Evolutionary conservation across 2,113 vertebrate species (phyloP).

Genomic region (Bufo bufo): DNA sequence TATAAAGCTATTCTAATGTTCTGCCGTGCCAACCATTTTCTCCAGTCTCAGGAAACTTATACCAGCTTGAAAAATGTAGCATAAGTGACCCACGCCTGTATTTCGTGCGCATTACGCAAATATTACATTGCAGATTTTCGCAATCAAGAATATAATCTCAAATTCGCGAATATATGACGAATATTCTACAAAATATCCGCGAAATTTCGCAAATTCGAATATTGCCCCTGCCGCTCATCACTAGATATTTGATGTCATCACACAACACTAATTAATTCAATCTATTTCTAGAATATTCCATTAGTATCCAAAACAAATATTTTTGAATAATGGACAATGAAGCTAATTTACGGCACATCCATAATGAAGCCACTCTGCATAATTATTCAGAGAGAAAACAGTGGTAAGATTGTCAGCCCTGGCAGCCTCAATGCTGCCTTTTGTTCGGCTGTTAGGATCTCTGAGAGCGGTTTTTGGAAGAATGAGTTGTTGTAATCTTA

Average conservation of each 20-base stretch:
- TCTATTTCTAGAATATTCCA: slow-evolving; percentile 31
- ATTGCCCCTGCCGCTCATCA: no score
- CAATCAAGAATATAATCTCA: no score
- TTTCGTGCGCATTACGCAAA: no score
- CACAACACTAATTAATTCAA: slow-evolving; percentile 19
- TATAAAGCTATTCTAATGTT: no score
- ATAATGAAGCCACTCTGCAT: slow-evolving; percentile 68
- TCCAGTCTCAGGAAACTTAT: no score
- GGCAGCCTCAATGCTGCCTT: slow-evolving; percentile 71
- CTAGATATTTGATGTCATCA: not conserved
- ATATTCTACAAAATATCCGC: no score
- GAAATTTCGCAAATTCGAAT: no score
- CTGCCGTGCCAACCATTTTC: no score
- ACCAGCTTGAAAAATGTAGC: no score
- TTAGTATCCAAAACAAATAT: slow-evolving; percentile 61
- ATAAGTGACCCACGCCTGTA: no score
- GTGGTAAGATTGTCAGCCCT: slow-evolving; percentile 65
- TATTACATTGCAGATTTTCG: no score
- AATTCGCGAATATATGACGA: no score
- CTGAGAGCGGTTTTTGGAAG: slow-evolving; percentile 69
- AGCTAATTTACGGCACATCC: slow-evolving; percentile 68
- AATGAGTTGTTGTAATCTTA: slow-evolving; percentile 73
- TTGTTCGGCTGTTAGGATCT: slow-evolving; percentile 74
- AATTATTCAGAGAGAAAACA: slow-evolving; percentile 69
- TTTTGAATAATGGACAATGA: slow-evolving; percentile 62